These are phyloP conservation scores for Mastomys natalensis DNA, from an alignment of 2,113 vertebrate genomes.

Conservation along the genomic window DNA sequence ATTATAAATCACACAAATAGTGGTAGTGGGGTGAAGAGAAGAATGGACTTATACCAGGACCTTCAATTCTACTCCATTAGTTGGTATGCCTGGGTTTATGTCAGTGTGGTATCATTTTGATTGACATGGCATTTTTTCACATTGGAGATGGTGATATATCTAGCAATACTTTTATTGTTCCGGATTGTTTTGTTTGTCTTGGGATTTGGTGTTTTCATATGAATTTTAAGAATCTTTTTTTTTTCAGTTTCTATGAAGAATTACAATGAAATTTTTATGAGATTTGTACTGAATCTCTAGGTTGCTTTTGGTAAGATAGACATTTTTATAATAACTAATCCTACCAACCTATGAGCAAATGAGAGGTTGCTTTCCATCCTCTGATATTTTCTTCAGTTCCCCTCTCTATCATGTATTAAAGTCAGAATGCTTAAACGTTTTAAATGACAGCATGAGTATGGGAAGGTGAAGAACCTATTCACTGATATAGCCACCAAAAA, in stretches of 20 bases:
- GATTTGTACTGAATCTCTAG: background rate
- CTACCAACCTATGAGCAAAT: background rate
- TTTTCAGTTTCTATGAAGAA: background rate
- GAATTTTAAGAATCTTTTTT: background rate
- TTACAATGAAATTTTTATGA: background rate
- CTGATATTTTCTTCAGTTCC: background rate
- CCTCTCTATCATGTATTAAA: background rate
- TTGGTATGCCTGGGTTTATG: background rate
- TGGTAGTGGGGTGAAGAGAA: background rate
- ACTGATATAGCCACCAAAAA: background rate
- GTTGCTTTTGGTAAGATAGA: background rate
- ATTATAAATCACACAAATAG: background rate
- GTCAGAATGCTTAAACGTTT: background rate
- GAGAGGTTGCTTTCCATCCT: background rate
- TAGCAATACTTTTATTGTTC: background rate
- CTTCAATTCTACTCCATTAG: background rate
- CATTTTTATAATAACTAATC: background rate
- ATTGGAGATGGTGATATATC: background rate
- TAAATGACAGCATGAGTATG: background rate
- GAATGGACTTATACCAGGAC: background rate
- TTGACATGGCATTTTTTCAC: background rate
- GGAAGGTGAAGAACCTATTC: background rate
- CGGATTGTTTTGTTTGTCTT: background rate
- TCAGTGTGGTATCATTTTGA: background rate
- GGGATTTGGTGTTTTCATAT: background rate